Conservation (phyloP, 2,888 invertebrate species). For the Drosophila tanythrix region DNA sequence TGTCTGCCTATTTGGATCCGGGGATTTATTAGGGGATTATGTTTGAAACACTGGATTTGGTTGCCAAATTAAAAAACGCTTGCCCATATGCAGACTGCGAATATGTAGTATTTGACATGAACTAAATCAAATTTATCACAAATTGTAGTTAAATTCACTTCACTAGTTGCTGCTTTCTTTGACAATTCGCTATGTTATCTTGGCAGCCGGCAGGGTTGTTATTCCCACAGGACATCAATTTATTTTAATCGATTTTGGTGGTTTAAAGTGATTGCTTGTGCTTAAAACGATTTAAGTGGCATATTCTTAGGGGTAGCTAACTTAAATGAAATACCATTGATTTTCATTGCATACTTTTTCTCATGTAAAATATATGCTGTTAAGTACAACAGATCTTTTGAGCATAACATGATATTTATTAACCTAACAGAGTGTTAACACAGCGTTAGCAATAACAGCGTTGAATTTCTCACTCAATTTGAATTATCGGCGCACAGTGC, state of each 20-base stretch:
- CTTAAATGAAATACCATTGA: rapidly evolving
- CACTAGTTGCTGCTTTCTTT: neutral
- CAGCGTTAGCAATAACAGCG: neutral
- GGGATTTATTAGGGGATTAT: slow-evolving; percentile 64
- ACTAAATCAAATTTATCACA: neutral
- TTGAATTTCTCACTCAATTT: neutral
- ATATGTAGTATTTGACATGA: neutral
- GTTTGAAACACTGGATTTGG: slow-evolving; percentile 26
- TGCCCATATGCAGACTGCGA: neutral
- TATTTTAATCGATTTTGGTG: neutral
- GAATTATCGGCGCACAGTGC: neutral
- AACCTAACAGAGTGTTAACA: slow-evolving; percentile 4
- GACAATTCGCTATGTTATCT: neutral
- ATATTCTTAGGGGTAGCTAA: neutral
- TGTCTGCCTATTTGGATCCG: slow-evolving; percentile 64
- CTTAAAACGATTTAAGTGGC: neutral
- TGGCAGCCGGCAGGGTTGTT: neutral
- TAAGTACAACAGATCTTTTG: slow-evolving; percentile 5
- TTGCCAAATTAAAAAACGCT: slow-evolving; percentile 28
- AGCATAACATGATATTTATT: neutral
- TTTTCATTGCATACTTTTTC: slow-evolving; percentile 26
- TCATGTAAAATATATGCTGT: neutral
- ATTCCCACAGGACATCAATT: neutral
- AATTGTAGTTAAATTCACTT: neutral
- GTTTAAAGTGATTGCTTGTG: neutral